Base-by-base conservation (phyloP, 2,113 vertebrate species). In the Hemiprocne comata region DNA sequence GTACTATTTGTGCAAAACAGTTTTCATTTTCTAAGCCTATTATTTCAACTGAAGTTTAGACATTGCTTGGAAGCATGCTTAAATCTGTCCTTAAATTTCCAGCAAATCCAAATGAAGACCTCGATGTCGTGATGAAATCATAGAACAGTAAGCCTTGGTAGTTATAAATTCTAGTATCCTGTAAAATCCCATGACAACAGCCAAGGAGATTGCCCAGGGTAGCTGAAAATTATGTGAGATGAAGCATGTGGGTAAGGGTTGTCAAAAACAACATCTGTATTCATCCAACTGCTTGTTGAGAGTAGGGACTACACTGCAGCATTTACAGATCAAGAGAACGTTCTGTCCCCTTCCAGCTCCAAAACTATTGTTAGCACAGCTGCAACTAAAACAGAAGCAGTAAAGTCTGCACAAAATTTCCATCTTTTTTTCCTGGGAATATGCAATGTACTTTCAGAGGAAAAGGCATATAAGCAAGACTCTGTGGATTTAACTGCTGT, bases 21-120 rank as follows among this genome's bases (percentile, higher is more conserved):
- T 31, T 55, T 11, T 29, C 2, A 16, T 46, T 87, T 70, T 26
- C 16, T 33, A 19, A 79, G 71, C 42, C 2, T 36, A 2, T 14
- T 0, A 0, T 87, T 82, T 48, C 12, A 7, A 0, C 5, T 14
- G 19, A 40, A n/a, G 24, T 18, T 29, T 24, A 17, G 44, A 3
- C 0, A 0, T 17, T 15, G 5, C 31, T 69, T 66, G 44, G 83
- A 71, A 54, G 17, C 2, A 0, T 24, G 19, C 3, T 76, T 48
- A 18, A 8, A 5, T 29, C 16, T 57, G 5, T 61, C 58, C 28
- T 53, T 28, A 67, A n/a, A 14, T 17, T 72, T 81, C 33, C 62
- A 34, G 17, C 31, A 83, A n/a, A 60, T 13, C 54, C 26, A 20
- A 29, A 8, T 38, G 36, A 46, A 36, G 50, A 24, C 18, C 15